A percentile compares a stretch with the other conserved stretches of the same genome.
Conservation (phyloP, 2,888 invertebrate species). For the Agrotis ipsilon region DNA sequence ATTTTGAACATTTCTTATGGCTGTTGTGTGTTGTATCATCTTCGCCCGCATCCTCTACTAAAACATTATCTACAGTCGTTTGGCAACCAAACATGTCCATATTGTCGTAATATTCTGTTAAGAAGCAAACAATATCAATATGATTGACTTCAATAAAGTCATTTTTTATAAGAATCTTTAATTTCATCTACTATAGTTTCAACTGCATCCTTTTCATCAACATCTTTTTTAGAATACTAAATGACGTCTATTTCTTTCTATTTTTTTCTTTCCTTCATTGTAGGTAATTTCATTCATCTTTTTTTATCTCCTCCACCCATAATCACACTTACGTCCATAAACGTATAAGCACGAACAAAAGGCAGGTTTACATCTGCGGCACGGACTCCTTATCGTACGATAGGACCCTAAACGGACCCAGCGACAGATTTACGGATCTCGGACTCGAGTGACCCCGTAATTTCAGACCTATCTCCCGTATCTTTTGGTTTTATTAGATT, state of each 20-base stretch:
- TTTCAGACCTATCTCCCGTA: conserved; percentile 66
- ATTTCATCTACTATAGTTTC: not conserved
- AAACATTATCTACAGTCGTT: no score
- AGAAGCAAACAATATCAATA: no score
- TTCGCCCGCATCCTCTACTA: no score
- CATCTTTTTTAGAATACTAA: not conserved
- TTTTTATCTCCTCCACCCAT: conserved; percentile 36
- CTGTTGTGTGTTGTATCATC: no score
- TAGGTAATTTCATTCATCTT: conserved; percentile 19
- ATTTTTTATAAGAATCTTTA: not conserved
- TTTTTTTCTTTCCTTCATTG: not conserved
- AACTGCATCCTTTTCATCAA: not conserved
- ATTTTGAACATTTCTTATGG: no score
- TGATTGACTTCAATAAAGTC: not conserved
- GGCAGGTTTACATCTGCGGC: conserved; percentile 51
- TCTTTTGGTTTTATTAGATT: conserved; percentile 67
- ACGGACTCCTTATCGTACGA: conserved; percentile 62
- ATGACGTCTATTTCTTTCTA: not conserved
- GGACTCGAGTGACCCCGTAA: conserved; percentile 69
- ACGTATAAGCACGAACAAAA: conserved; percentile 58
- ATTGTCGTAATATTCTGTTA: no score
- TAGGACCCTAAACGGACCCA: conserved; percentile 59
- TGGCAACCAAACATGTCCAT: no score
- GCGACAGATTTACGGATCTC: conserved; percentile 69
- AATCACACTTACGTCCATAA: conserved; percentile 35